phyloP scores from a whole-genome alignment of 2,113 vertebrate genomes.

The Tragulus kanchil region DNA sequence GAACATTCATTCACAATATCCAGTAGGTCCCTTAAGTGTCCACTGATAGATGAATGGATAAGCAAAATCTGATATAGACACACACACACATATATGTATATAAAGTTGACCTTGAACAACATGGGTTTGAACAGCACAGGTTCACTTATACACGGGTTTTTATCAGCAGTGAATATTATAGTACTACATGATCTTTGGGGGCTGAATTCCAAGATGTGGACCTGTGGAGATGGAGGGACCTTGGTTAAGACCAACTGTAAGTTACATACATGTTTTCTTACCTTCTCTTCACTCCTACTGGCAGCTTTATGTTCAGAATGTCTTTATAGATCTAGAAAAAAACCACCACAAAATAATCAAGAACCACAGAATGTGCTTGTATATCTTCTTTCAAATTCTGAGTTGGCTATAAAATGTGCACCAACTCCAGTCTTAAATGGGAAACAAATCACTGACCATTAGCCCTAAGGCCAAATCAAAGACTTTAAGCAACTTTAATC shows the following conservation, averaged over 20 bases:
- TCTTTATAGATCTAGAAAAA: background rate
- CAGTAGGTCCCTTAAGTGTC: background rate
- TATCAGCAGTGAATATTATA: background rate
- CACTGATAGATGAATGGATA: background rate
- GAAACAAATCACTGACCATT: background rate
- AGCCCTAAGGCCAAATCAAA: background rate
- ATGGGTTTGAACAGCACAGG: too few relatives aligned
- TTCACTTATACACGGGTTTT: background rate
- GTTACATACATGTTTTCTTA: background rate
- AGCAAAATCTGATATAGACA: background rate
- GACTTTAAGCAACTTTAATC: background rate
- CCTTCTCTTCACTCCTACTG: background rate
- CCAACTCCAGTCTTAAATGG: background rate
- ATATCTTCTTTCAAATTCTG: background rate
- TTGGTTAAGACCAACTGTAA: background rate
- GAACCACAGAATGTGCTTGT: background rate
- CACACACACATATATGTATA: background rate
- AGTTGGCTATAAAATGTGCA: background rate
- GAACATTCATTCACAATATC: background rate
- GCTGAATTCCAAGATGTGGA: background rate
- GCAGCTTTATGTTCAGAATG: background rate
- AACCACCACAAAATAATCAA: background rate
- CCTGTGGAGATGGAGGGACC: background rate
- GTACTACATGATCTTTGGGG: background rate
- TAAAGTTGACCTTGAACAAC: background rate